Evolutionary conservation across 2,797 vertebrate genomes (phyloP), one percentile per base, ranked within the genome.

Genomic region (Anniella stebbinsi): DNA sequence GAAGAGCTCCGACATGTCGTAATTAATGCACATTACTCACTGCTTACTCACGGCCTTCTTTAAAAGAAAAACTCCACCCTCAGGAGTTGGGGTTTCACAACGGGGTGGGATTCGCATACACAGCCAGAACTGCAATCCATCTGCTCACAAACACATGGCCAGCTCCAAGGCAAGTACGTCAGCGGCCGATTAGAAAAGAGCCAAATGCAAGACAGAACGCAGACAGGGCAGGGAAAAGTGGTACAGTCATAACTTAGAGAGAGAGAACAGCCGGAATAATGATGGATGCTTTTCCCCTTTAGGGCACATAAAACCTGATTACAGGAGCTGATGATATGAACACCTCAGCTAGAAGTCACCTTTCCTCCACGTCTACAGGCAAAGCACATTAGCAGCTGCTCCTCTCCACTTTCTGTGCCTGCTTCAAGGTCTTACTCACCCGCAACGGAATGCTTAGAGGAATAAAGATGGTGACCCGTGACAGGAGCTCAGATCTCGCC

Each of bases 11-110:
- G 87, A 38, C 33, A 70, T 87, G 69, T 38, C 38, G 76, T 36
- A 80, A 51, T 51, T 18, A 13, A 51, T 33, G 2, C 25, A 38
- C 12, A 33, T 80, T 88, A 69, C 66, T 80, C 87, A 88, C 4
- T 70, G 76, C 87, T 88, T 80, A 88, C 63, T 88, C 77, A 88
- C n/a, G 18, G 8, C 33, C n/a, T 51, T 80, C 33, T 51, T 33
- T 30, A 45, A 30, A 6, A 45, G 45, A 45, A 41, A 23, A 30
- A 23, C 23, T 15, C 73, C 18, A 66, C 73, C 86, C 75, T 21
- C 60, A 80, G 60, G 57, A 87, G 60, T 1, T 51, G 54, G 60
- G 13, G 41, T 80, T 87, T 67, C 41, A 10, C 86, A 87, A 78
- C 18, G 3, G 60, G 72, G 38, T 48, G 38, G 57, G 57, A 36